Conservation (phyloP, 2,888 invertebrate species). For the Pollenia amentaria region DNA sequence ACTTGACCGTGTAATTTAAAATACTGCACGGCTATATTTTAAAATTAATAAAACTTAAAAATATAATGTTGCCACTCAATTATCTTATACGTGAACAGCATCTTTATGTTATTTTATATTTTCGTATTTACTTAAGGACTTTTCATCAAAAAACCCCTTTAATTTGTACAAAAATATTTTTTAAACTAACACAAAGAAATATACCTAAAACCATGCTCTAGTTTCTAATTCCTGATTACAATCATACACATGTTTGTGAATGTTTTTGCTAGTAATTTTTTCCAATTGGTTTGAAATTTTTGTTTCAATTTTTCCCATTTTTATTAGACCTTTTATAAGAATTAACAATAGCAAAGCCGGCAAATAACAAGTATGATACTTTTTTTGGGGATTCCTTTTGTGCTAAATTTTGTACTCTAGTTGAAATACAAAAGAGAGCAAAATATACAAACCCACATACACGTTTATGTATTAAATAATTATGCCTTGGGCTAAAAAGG, state of each 20-base stretch:
- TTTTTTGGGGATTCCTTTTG: slow-evolving; percentile 25
- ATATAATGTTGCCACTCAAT: no score
- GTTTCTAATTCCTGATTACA: slow-evolving; percentile 12
- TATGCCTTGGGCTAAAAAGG: slow-evolving; percentile 10
- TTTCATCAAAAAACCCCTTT: no score
- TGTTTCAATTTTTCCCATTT: slow-evolving; percentile 6
- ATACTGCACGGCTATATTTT: no score
- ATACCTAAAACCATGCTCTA: slow-evolving; percentile 43
- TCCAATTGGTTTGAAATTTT: not conserved
- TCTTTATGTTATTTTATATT: no score
- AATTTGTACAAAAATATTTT: no score
- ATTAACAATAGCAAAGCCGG: slow-evolving; percentile 1
- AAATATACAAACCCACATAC: no score
- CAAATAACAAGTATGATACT: not conserved
- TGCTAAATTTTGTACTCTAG: not conserved
- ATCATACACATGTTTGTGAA: slow-evolving; percentile 31
- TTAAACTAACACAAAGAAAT: not conserved
- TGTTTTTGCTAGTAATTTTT: not conserved
- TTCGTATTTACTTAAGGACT: no score
- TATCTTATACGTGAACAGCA: no score
- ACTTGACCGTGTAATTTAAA: no score
- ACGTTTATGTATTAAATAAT: slow-evolving; percentile 30
- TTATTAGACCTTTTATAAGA: not conserved
- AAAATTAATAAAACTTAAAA: no score
- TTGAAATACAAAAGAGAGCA: not conserved